Base-by-base conservation (phyloP, 2,797 vertebrate species). In the Eospalax fontanierii region DNA sequence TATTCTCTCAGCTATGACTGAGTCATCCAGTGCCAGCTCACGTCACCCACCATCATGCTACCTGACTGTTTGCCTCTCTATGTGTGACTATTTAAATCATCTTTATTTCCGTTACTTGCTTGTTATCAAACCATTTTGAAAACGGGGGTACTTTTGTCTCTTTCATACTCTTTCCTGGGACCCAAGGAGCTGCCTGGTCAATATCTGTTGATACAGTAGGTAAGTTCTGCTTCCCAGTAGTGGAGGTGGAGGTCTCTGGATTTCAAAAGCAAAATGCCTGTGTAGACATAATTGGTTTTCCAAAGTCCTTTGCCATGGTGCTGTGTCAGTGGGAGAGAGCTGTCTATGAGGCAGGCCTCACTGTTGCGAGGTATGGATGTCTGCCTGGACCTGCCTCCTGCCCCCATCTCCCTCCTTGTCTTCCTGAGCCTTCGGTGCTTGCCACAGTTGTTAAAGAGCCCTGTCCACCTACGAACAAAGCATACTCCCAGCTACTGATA, bases 21-120 rank as follows among this genome's bases (percentile, higher is more conserved):
- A 22, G 70, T 87, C 14, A 1, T 10, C 50, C 78, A 74, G 61
- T 66, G 40, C 46, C 75, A 30, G 50, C 10, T 43, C 80, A 43
- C 9, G 57, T 87, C 33, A 28, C 6, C 30, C 4, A 6, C 3
- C 4, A 3, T 54, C 74, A 10, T 0, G 0, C 50, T 70, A 40
- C 35, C 35, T 33, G 40, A 61, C 30, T 38, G 66, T 65, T 84
- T 61, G 21, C 81, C 59, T 87, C 30, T n/a, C 38, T 40, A 21
- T 35, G 70, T 0, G 0, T 43, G 14, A 30, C 68, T 79, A 22
- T 2, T 38, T 87, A 78, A 6, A 40, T 38, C 78, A 16, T 82
- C 19, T 57, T 26, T 61, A 61, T 14, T 2, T 70, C 40, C 89
- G 57, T 26, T 38, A 26, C 38, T 22, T 75, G 35, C 15, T 70